Conservation (phyloP, 1,140 invertebrate species). For the Tenebrio molitor region DNA sequence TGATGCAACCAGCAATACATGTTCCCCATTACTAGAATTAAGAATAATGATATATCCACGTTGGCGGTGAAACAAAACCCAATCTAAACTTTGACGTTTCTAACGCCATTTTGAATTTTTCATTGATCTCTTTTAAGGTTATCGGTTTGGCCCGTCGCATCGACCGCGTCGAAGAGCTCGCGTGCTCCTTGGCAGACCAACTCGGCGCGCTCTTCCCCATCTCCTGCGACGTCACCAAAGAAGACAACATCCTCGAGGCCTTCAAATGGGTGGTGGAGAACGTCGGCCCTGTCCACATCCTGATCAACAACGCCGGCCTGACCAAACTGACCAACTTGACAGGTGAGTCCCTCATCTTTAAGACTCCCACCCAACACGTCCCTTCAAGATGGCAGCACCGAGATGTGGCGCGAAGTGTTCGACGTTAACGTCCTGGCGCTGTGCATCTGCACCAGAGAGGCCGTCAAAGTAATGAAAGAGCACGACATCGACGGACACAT, state of each 20-base stretch:
- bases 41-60: no score
- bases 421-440: slow-evolving; percentile 73
- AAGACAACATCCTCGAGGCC: slow-evolving; percentile 74
- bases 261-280: slow-evolving; percentile 75
- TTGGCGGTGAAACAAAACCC: no score
- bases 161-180: slow-evolving; percentile 37
- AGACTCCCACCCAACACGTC: no score
- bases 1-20: no score
- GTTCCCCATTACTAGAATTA: no score
- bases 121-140: no score
- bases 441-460: slow-evolving; percentile 70
- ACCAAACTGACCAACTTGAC: slow-evolving; percentile 53
- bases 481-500: slow-evolving; percentile 60
- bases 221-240: slow-evolving; percentile 76
- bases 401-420: slow-evolving; percentile 65
- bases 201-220: slow-evolving; percentile 67
- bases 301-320: slow-evolving; percentile 81
- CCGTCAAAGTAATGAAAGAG: slow-evolving; percentile 71
- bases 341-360: slow-evolving; percentile 43
- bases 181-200: slow-evolving; percentile 20
- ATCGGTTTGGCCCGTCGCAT: slow-evolving; percentile 46
- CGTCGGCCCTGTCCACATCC: slow-evolving; percentile 75
- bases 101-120: no score
- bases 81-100: no score
- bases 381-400: slow-evolving; percentile 52